Base-by-base conservation (phyloP, 2,113 vertebrate species). In the Macquaria australasica region DNA sequence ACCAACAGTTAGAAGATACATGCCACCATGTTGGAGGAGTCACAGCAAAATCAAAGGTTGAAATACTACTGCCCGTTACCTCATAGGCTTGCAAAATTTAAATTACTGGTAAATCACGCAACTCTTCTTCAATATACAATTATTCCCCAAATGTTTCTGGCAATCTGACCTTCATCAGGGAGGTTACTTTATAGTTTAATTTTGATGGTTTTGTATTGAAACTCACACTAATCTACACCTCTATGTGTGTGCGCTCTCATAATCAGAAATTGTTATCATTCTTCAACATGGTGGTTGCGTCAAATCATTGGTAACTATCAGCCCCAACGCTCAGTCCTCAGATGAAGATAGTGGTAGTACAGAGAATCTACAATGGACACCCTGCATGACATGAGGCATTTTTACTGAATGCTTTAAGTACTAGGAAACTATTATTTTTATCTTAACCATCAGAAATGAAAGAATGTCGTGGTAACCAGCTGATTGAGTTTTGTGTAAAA, bases 41-140 rank as follows among this genome's bases (percentile, higher is more conserved):
- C 6, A n/a, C 9, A 45, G 34, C 53, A 28, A 39, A 78, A 73
- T 62, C 16, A 79, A 82, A 80, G 20, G 18, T 39, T 76, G 28
- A 79, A 64, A 67, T 21, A 68, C 3, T 14, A 21, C 28, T 50
- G 11, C 21, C 21, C 0, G 4, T 0, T 41, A n/a, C 45, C 12
- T 66, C 31, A 45, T 45, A 12, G 51, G 8, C 63, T 58, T 21
- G 14, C 18, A 3, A 64, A 76, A 70, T 51, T 31, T n/a, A 70
- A 63, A 62, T 63, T 1, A 39, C 41, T 7, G 11, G 39, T 41
- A 9, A 41, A 39, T 62, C 56, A 20, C 2, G 1, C 8, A 25
- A n/a, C 14, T 31, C 31, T 53, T 67, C 34, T 14, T 56, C 16
- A 58, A 8, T 48, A 14, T 12, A 16, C 6, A n/a, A 12, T 15